Evolutionary conservation across 2,797 vertebrate species (phyloP).

Genomic region (Catamblyrhynchus diadema): DNA sequence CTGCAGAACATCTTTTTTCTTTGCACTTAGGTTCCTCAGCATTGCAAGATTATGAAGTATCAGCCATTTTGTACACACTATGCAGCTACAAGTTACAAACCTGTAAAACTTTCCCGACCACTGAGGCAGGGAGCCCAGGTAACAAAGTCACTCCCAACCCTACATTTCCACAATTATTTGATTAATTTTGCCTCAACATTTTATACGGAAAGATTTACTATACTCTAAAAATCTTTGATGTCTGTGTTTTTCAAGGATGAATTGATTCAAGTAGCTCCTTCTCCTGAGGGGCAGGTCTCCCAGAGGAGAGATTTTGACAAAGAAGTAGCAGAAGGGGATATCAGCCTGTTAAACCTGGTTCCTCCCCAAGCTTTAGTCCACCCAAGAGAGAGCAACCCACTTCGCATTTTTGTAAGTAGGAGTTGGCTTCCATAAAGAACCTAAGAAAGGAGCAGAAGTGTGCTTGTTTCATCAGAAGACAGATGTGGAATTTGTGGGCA

Average conservation of each 20-base stretch:
- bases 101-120: conserved; percentile 51
- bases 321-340: neutral
- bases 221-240: neutral
- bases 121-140: conserved; percentile 76
- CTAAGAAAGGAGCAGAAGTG: neutral
- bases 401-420: conserved; percentile 79
- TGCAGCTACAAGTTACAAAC: conserved; percentile 62
- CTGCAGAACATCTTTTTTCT: neutral
- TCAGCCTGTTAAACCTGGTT: conserved; percentile 57
- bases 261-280: conserved; percentile 36
- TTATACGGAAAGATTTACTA: neutral
- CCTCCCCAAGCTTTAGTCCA: conserved; percentile 65
- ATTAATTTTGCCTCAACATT: neutral
- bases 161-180: neutral
- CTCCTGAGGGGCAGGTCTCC: neutral
- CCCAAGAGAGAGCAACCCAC: conserved; percentile 54
- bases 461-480: neutral
- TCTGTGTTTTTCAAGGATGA: conserved; percentile 73
- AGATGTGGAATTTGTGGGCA: neutral
- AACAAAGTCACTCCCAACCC: neutral
- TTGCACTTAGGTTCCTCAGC: conserved; percentile 71
- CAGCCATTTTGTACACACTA: conserved; percentile 53
- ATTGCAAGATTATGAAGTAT: conserved; percentile 70
- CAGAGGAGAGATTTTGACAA: neutral
- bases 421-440: neutral